phyloP scores from a whole-genome alignment of 2,888 invertebrate species.

The Prenolepis imparis region DNA sequence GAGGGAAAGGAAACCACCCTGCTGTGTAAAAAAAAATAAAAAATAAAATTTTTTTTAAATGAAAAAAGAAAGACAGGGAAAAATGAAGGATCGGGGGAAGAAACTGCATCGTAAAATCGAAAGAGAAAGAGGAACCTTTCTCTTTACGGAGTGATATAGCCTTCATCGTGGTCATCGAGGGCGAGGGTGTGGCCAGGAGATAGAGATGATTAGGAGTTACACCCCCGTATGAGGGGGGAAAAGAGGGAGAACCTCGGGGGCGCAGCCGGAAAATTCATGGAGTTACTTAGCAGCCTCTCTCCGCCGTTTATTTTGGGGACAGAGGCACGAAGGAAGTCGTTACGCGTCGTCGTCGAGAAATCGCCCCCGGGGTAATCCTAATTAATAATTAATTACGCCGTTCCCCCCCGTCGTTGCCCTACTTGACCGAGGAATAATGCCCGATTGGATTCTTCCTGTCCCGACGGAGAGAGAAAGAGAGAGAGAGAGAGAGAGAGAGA shows the following conservation, averaged over 20 bases:
- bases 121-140: background rate
- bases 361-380: slow-evolving; percentile 74
- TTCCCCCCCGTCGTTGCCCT: slow-evolving; percentile 28
- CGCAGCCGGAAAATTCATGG: slow-evolving; percentile 83
- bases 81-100: background rate
- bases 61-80: background rate
- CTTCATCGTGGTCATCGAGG: slow-evolving; percentile 62
- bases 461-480: slow-evolving; percentile 55
- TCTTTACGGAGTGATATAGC: background rate
- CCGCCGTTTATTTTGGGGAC: slow-evolving; percentile 80
- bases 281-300: slow-evolving; percentile 81
- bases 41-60: background rate
- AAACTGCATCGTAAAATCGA: background rate
- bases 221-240: slow-evolving; percentile 70
- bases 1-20: slow-evolving; percentile 15
- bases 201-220: slow-evolving; percentile 83
- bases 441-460: slow-evolving; percentile 77
- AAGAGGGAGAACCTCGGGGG: slow-evolving; percentile 63
- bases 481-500: no score
- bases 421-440: slow-evolving; percentile 68
- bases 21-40: background rate
- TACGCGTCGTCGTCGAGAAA: slow-evolving; percentile 74
- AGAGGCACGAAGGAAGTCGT: slow-evolving; percentile 79
- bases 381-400: slow-evolving; percentile 78
- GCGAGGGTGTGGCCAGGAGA: slow-evolving; percentile 81